Conservation (phyloP, 2,113 vertebrate species). For the Heloderma charlesbogerti region DNA sequence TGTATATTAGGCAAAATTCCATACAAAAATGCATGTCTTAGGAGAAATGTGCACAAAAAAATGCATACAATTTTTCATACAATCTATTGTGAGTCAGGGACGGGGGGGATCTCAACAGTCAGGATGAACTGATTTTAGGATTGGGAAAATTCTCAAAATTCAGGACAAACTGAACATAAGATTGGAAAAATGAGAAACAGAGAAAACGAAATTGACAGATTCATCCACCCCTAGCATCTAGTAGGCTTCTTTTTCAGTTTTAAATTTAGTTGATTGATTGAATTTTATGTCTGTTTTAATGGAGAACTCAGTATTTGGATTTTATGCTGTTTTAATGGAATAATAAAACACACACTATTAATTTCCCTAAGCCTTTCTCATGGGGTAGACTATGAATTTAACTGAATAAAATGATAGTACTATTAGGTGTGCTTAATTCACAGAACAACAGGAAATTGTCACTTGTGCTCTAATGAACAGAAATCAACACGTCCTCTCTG, state of each 20-base stretch:
- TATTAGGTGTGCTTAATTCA: not conserved
- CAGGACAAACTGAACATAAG: no score
- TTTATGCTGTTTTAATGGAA: not conserved
- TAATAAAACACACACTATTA: not conserved
- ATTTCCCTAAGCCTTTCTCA: conserved; percentile 2
- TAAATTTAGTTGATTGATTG: not conserved
- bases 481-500: rapidly evolving
- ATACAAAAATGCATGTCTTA: no score
- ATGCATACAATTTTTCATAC: no score
- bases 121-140: no score
- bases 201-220: no score
- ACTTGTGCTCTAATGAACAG: not conserved
- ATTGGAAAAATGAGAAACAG: no score
- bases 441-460: conserved; percentile 7
- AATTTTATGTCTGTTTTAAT: not conserved
- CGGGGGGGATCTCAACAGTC: no score
- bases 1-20: no score
- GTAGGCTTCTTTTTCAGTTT: not conserved
- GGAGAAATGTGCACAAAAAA: no score
- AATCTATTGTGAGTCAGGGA: no score
- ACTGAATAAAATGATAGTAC: not conserved
- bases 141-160: no score
- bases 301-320: not conserved
- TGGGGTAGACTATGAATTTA: not conserved
- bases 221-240: no score